Base-by-base conservation (phyloP, 2,113 vertebrate species). In the Misgurnus mizolepis region DNA sequence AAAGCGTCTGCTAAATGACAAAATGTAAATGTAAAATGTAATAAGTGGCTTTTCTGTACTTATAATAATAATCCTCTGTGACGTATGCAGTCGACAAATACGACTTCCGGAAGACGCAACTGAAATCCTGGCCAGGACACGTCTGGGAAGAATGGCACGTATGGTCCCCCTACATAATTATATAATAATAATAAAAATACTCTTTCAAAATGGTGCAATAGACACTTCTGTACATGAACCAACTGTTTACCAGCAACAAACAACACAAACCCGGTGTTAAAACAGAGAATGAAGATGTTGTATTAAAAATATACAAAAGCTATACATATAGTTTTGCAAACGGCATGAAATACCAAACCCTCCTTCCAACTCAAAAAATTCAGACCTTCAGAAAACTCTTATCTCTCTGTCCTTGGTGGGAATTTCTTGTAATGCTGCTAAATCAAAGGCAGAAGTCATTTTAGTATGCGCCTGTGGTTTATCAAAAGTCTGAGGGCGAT, bases 291-390 rank as follows among this genome's bases (percentile, higher is more conserved):
- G 88, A 84, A 62, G 88, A 95, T 95, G 92, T 86, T 95, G 92
- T 93, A 94, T 95, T 91, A 91, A 95, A 91, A 91, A 97, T 98
- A 94, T 98, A 97, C 96, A 98, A 97, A 97, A 95, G 85, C 91
- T 87, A 78, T 80, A 85, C 83, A 94, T 95, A 93, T 93, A 93
- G 88, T 88, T 86, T 87, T 91, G 82, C 81, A 85, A 85, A 89
- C 76, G 80, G 68, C 82, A 86, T 77, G 81, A 80, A 80, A 81
- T 82, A 89, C 80, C 87, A 88, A 89, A 87, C 84, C 83, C 84
- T 88, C 86, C 79, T 85, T 82, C 15, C 22, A 12, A 6, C 47
- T 50, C 12, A 0, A 4, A 62, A 79, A 88, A 87, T 86, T 88
- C 82, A 83, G 86, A 82, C 72, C 86, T 88, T 89, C 82, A 85